Percentiles rank a stretch among this genome's conserved stretches.
phyloP scores from a whole-genome alignment of 2,113 vertebrate genomes.

The Hypomesus transpacificus region DNA sequence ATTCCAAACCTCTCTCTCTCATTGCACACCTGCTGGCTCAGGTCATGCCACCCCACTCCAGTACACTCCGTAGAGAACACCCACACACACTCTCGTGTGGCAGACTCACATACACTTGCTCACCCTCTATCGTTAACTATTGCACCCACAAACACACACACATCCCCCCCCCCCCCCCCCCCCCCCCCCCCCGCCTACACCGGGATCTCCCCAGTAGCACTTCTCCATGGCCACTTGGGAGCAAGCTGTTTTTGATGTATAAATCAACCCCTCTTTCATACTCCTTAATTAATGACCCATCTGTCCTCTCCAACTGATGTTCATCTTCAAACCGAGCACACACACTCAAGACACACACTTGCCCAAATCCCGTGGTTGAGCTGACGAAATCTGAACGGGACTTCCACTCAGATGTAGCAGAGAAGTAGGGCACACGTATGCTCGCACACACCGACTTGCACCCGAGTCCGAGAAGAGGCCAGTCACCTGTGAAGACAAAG shows the following conservation, averaged over 20 bases:
- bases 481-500: constrained; percentile 19
- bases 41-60: constrained; percentile 22
- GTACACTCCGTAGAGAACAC: constrained; percentile 7
- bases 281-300: constrained; percentile 72
- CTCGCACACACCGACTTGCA: constrained; percentile 22
- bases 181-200: neutral
- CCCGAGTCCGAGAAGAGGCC: constrained; percentile 30
- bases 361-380: neutral
- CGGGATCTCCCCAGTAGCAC: neutral
- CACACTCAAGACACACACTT: constrained; percentile 3
- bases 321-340: constrained; percentile 52
- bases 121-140: neutral
- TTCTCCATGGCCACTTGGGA: constrained; percentile 37
- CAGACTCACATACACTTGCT: constrained; percentile 18
- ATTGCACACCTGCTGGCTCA: constrained; percentile 9
- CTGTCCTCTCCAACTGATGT: constrained; percentile 59
- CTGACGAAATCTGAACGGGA: too few species aligned
- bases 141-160: constrained; percentile 32
- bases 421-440: constrained; percentile 4
- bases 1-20: constrained; percentile 41
- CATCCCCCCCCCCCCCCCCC: constrained; percentile 14
- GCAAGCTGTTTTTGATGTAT: constrained; percentile 61
- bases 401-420: too few species aligned
- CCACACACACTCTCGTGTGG: neutral
- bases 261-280: constrained; percentile 59